Base-by-base conservation (phyloP, 2,113 vertebrate species). In the Lepidothrix coronata region DNA sequence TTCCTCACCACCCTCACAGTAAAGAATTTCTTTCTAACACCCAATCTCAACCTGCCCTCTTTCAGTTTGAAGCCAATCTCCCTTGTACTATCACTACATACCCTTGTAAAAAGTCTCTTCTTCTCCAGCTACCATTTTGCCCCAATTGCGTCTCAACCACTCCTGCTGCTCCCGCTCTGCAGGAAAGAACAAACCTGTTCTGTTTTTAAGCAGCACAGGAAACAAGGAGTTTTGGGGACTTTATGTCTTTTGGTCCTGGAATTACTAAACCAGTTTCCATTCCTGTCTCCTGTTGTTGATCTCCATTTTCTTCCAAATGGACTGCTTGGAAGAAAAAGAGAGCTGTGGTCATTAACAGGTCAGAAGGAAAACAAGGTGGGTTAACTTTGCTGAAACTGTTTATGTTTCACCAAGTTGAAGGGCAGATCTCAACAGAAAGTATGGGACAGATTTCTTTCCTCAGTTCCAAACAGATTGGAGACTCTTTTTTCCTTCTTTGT, bases 141-240 rank as follows among this genome's bases (percentile, higher is more conserved):
- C 25, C 14, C 1, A 0, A 6, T 35, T 25, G 5, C 1, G 8
- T 74, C 12, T 61, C 3, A 6, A 21, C 52, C 10, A 17, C 15
- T 80, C 10, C 44, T 13, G 8, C 44, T 41, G 15, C 5, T 74
- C 20, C 16, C 62, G 30, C 11, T 70, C 51, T n/a, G 3, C 30
- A 59, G 30, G 25, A 74, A 80, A 59, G 55, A 67, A 25, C 20
- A 51, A 11, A 55, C 3, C 9, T 66, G 3, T 58, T 44, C 35
- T 2, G 1, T 7, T 65, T 63, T 83, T 30, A 18, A 61, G 27
- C 21, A 73, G 6, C 10, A 35, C 12, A n/a, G 24, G 13, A 74
- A 94, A 44, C 37, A 77, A 63, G 23, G n/a, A 88, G 2, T 25
- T 66, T 80, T 76, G 39, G 35, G 8, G 15, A 37, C 28, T 77